Percentiles rank a stretch among this genome's conserved stretches.
Evolutionary conservation across 2,113 vertebrate species (phyloP).

Genomic region (Psettodes erumei): DNA sequence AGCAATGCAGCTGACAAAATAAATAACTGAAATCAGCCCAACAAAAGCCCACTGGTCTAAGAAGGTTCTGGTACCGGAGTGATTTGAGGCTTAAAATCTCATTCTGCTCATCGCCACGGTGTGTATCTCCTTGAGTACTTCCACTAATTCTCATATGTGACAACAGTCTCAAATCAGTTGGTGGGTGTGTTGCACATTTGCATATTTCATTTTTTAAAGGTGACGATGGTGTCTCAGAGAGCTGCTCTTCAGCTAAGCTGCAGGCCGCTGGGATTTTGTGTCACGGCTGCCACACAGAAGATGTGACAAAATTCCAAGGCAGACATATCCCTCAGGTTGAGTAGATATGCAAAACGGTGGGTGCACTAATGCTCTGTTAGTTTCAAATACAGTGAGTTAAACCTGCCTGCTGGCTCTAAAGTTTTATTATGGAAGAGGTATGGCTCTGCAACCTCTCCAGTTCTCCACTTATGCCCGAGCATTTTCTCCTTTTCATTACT

Average conservation of each 20-base stretch:
- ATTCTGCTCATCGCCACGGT: too few species aligned
- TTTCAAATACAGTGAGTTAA: background rate
- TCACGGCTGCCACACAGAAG: slow-evolving; percentile 32
- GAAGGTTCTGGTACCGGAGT: slow-evolving; percentile 4
- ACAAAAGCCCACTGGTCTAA: background rate
- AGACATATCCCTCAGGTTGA: slow-evolving; percentile 36
- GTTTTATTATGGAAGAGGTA: background rate
- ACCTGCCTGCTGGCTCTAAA: background rate
- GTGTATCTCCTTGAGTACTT: background rate
- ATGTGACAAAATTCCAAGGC: slow-evolving; percentile 45
- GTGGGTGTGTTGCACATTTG: background rate
- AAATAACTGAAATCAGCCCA: background rate
- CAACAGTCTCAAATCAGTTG: background rate
- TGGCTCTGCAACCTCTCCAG: background rate
- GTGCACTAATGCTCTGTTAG: background rate
- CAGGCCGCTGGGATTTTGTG: slow-evolving; percentile 35
- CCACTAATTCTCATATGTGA: slow-evolving; percentile 2
- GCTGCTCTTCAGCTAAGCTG: slow-evolving; percentile 15
- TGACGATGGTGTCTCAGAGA: slow-evolving; percentile 21
- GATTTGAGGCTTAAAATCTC: background rate
- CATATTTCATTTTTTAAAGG: slow-evolving; percentile 10
- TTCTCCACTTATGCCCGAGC: too few species aligned
- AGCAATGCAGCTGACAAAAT: slow-evolving; percentile 28
- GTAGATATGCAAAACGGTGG: slow-evolving; percentile 33
- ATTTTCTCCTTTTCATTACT: background rate